Evolutionary conservation across 2,113 vertebrate genomes (phyloP), one percentile per base, ranked within the genome.

Genomic region (Lophochroa leadbeateri): DNA sequence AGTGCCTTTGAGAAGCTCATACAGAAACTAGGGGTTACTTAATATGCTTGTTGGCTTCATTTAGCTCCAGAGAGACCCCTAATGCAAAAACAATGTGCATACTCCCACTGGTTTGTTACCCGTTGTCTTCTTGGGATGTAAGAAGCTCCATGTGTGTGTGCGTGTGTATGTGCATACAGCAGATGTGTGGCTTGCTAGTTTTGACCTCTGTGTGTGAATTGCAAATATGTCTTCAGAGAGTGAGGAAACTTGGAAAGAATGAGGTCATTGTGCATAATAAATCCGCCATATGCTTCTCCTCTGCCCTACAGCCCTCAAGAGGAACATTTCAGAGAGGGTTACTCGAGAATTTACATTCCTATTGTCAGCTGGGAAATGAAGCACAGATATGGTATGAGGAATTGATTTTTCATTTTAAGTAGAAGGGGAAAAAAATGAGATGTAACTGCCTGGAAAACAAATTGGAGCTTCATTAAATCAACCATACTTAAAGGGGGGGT

Each of bases 271-370:
- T 84, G 77, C 69, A 95, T 92, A 91, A 95, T 93, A 96, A 93
- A 95, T 96, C 88, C 79, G 76, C 88, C 82, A 88, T 95, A 93
- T 96, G 96, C 84, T 88, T 92, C 82, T 92, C 33, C 90, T 93
- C 88, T 96, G 68, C 88, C 60, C 82, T 94, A 68, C 31, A 79
- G 29, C 65, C 80, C 94, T 72, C 92, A 92, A 39, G 86, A 95
- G 86, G 92, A 95, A 90, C 57, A 72, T 94, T 96, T 92, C 65
- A 52, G 80, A 72, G 90, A 91, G 50, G 47, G 72, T 92, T 93
- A 71, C 80, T 92, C 81, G 92, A 94, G 83, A 92, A 95, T 90
- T 97, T 95, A 95, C 86, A 92, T 96, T 95, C 92, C 61, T 79
- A 46, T 89, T 96, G 90, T 90, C 86, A 94, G 70, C 83, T 61